Percentiles rank a stretch among this genome's conserved stretches.
These are phyloP conservation scores for Stramonita haemastoma DNA, from an alignment of 2,888 invertebrate species.

Conservation along the genomic window DNA sequence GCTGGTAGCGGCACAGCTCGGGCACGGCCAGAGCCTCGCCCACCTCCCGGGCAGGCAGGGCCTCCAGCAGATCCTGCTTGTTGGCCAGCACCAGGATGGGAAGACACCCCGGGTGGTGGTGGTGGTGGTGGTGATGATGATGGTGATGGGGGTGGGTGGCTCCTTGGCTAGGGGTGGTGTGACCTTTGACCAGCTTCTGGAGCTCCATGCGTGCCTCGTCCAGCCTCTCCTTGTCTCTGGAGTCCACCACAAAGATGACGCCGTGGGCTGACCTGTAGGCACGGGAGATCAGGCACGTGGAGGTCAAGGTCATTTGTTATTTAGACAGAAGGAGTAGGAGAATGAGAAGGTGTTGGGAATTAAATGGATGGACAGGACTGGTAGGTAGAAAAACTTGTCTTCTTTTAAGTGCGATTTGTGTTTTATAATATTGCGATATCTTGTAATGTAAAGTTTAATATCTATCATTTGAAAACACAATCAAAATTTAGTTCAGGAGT, in stretches of 20 bases:
- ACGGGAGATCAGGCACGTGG: neutral
- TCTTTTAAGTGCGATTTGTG: too few species aligned
- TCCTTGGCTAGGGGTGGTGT: slow-evolving; percentile 80
- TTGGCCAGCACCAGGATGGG: slow-evolving; percentile 96
- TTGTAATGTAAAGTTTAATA: too few species aligned
- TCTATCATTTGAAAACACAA: too few species aligned
- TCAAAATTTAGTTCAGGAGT: too few species aligned
- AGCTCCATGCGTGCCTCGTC: slow-evolving; percentile 99
- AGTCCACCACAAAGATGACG: slow-evolving; percentile 97
- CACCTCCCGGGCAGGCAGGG: slow-evolving; percentile 89
- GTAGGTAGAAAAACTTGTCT: too few species aligned
- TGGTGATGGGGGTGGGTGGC: neutral
- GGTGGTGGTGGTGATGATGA: neutral
- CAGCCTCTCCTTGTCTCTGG: slow-evolving; percentile 94
- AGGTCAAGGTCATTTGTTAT: too few species aligned
- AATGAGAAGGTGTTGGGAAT: too few species aligned
- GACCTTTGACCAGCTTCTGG: slow-evolving; percentile 91
- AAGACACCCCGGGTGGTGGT: slow-evolving; percentile 85
- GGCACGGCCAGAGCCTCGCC: slow-evolving; percentile 91
- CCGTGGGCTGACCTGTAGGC: slow-evolving; percentile 91
- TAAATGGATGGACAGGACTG: too few species aligned
- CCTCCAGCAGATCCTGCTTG: slow-evolving; percentile 95
- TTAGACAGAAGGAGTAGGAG: too few species aligned
- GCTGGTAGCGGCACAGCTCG: slow-evolving; percentile 84
- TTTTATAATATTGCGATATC: too few species aligned